phyloP scores from a whole-genome alignment of 1,140 invertebrate genomes.

The Solenopsis invicta region DNA sequence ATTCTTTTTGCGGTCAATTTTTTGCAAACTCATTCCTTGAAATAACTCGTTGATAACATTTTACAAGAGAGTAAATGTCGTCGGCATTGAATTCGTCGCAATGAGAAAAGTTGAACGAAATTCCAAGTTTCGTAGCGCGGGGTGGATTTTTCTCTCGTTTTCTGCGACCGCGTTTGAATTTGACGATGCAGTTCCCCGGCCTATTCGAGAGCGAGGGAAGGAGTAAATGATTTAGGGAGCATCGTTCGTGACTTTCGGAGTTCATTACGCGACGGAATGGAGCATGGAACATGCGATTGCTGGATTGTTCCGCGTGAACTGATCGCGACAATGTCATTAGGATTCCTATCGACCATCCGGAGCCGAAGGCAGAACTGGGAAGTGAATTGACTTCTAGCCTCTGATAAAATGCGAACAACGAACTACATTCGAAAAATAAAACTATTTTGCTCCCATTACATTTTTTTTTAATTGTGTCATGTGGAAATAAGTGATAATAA shows the following conservation, averaged over 20 bases:
- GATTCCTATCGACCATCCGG: slow-evolving; percentile 16
- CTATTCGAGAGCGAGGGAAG: neutral
- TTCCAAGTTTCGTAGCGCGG: neutral
- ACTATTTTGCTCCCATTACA: neutral
- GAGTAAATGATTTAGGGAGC: slow-evolving; percentile 52
- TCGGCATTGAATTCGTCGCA: slow-evolving; percentile 38
- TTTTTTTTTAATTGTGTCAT: neutral
- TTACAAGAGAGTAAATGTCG: slow-evolving; percentile 23
- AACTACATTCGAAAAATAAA: neutral
- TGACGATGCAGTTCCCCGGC: slow-evolving; percentile 22
- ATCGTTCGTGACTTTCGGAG: slow-evolving; percentile 33
- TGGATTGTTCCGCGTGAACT: slow-evolving; percentile 43
- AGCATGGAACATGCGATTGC: slow-evolving; percentile 46
- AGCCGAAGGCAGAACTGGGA: neutral
- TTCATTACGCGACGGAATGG: slow-evolving; percentile 54
- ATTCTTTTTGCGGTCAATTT: slow-evolving; percentile 12
- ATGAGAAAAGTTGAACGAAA: slow-evolving; percentile 57
- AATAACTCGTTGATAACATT: slow-evolving; percentile 46
- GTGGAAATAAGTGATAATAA: slow-evolving; percentile 1
- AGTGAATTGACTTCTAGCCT: neutral
- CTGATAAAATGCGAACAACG: neutral
- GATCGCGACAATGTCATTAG: slow-evolving; percentile 45
- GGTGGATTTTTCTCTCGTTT: slow-evolving; percentile 9
- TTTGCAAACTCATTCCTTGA: neutral
- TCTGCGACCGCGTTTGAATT: neutral